phyloP scores from a whole-genome alignment of 2,113 vertebrate species.

The Notothenia coriiceps region DNA sequence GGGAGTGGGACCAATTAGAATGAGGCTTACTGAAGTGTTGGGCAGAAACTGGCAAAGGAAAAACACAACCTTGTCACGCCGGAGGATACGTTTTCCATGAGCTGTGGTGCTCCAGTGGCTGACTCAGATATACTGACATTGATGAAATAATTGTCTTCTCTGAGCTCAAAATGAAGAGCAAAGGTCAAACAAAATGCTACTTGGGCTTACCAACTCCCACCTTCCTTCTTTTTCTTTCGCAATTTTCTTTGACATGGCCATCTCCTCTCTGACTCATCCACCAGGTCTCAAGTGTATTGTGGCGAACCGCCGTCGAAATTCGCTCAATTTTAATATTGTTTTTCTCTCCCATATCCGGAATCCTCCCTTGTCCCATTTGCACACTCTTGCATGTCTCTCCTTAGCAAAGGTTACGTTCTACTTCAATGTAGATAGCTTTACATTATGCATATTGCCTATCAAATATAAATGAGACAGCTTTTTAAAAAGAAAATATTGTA shows the following conservation, averaged over 20 bases:
- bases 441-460: constrained; percentile 59
- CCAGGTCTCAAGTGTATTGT: constrained; percentile 71
- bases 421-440: constrained; percentile 52
- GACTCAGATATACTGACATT: constrained; percentile 34
- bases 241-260: constrained; percentile 64
- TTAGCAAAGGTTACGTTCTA: constrained; percentile 62
- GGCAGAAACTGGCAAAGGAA: constrained; percentile 1
- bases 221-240: constrained; percentile 43
- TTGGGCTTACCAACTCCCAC: constrained; percentile 15
- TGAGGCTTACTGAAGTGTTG: constrained; percentile 31
- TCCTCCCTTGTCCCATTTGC: constrained; percentile 53
- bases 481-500: constrained; percentile 54
- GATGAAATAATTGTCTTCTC: constrained; percentile 23
- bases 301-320: constrained; percentile 62
- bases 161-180: constrained; percentile 35
- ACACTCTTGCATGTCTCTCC: constrained; percentile 32
- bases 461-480: constrained; percentile 58
- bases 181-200: constrained; percentile 59
- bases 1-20: constrained; percentile 49
- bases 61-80: constrained; percentile 14
- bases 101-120: neutral
- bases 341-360: constrained; percentile 37
- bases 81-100: constrained; percentile 26
- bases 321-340: constrained; percentile 58
- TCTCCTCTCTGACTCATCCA: constrained; percentile 73